A percentile compares a stretch with the other conserved stretches of the same genome.
Evolutionary conservation across 2,113 vertebrate genomes (phyloP).

Genomic region (Anarhynchus alexandrinus): DNA sequence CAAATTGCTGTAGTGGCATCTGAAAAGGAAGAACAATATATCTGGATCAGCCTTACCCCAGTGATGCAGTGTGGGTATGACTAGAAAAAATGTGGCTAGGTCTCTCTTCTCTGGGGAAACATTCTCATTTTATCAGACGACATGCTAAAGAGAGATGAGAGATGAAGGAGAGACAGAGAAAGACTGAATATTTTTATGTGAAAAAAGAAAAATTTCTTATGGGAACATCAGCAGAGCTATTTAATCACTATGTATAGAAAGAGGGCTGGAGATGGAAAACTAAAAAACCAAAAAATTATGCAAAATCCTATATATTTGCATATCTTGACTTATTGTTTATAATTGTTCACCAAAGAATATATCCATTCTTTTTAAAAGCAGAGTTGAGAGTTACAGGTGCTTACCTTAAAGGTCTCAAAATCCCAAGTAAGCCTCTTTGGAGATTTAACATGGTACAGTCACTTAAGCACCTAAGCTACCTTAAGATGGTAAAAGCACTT

Average conservation of each 20-base stretch:
- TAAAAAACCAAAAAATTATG: neutral
- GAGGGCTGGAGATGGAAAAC: neutral
- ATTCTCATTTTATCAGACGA: neutral
- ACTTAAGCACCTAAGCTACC: neutral
- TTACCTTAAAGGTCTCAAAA: slow-evolving; percentile 8
- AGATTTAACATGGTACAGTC: neutral
- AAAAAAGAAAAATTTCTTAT: neutral
- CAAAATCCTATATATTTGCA: neutral
- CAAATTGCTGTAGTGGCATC: slow-evolving; percentile 93
- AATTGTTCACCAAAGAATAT: neutral
- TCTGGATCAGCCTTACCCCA: neutral
- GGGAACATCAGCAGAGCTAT: neutral
- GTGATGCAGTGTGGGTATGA: too few species aligned
- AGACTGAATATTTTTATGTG: neutral
- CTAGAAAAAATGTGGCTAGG: neutral
- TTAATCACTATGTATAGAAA: neutral
- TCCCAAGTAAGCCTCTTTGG: neutral
- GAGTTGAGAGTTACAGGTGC: neutral
- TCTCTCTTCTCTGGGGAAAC: neutral
- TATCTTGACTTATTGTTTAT: neutral
- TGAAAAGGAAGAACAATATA: neutral
- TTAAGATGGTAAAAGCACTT: slow-evolving; percentile 26
- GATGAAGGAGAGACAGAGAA: neutral
- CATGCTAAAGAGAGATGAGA: neutral
- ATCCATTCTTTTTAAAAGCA: neutral